Percentiles rank a stretch among this genome's conserved stretches.
These are phyloP conservation scores for Xylota segnis DNA, from an alignment of 2,888 invertebrate species.

Conservation along the genomic window DNA sequence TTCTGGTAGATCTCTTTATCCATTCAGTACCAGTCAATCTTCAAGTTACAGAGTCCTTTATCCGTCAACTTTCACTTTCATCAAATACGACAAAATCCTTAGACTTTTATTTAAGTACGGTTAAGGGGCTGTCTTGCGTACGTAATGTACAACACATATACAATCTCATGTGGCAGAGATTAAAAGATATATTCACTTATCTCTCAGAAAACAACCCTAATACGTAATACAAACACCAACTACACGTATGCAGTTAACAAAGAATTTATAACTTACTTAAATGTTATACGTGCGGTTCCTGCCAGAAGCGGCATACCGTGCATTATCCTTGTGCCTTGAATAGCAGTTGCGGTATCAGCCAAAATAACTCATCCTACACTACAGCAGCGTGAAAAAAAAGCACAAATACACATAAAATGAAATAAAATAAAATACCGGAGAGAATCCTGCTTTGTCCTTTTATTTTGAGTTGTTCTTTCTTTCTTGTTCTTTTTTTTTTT, in stretches of 20 bases:
- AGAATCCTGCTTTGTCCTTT: slow-evolving; percentile 58
- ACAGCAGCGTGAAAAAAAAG: slow-evolving; percentile 44
- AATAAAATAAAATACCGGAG: slow-evolving; percentile 40
- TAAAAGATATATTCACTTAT: slow-evolving; percentile 68
- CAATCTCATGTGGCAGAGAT: slow-evolving; percentile 49
- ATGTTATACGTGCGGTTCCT: slow-evolving; percentile 72
- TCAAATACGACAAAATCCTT: slow-evolving; percentile 9
- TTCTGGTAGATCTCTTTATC: background rate
- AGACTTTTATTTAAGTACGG: slow-evolving; percentile 3
- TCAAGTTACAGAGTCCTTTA: background rate
- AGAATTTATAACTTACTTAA: slow-evolving; percentile 76
- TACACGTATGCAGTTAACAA: slow-evolving; percentile 70
- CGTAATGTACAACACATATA: slow-evolving; percentile 33
- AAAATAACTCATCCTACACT: slow-evolving; percentile 67
- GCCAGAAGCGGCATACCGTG: slow-evolving; percentile 70
- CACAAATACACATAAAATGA: slow-evolving; percentile 24
- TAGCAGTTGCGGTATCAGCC: slow-evolving; percentile 74
- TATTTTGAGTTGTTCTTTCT: slow-evolving; percentile 14
- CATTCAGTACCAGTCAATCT: background rate
- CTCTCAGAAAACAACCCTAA: slow-evolving; percentile 55
- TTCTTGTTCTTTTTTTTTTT: slow-evolving; percentile 21
- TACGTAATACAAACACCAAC: slow-evolving; percentile 52
- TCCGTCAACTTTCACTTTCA: background rate
- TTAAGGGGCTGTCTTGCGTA: background rate
- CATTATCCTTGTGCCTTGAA: slow-evolving; percentile 69